Percentiles rank a stretch among this genome's conserved stretches.
Evolutionary conservation across 2,113 vertebrate species (phyloP).

Genomic region (Nycticryphes semicollaris): DNA sequence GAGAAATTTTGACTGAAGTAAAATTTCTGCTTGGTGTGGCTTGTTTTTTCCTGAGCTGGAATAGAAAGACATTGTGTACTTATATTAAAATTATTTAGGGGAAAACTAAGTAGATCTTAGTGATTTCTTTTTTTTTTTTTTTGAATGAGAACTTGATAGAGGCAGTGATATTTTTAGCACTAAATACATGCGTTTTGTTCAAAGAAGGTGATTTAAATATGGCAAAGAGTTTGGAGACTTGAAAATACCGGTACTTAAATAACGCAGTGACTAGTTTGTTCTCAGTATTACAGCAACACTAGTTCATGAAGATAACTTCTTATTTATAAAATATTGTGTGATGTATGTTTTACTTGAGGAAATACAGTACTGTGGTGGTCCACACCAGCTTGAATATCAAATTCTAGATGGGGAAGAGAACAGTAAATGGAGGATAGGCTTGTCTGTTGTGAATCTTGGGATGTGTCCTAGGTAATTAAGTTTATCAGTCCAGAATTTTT

Average conservation of each 20-base stretch:
- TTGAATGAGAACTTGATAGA: not conserved
- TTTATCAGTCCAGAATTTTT: slow-evolving; percentile 4
- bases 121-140: not conserved
- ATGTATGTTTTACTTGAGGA: not conserved
- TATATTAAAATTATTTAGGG: not conserved
- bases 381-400: not conserved
- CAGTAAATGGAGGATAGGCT: not conserved
- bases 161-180: not conserved
- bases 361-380: not conserved
- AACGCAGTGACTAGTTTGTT: not conserved
- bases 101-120: not conserved
- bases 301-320: not conserved
- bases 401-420: not conserved
- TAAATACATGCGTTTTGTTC: not conserved
- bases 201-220: not conserved
- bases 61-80: not conserved
- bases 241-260: not conserved
- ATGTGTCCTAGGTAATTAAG: not conserved
- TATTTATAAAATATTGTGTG: not conserved
- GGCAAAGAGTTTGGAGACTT: not conserved
- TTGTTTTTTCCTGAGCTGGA: not conserved
- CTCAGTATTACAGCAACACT: not conserved
- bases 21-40: not conserved
- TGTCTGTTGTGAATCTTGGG: not conserved
- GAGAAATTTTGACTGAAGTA: slow-evolving; percentile 1